Evolutionary conservation across 2,888 invertebrate species (phyloP).

Genomic region (Hedychridium roseum): DNA sequence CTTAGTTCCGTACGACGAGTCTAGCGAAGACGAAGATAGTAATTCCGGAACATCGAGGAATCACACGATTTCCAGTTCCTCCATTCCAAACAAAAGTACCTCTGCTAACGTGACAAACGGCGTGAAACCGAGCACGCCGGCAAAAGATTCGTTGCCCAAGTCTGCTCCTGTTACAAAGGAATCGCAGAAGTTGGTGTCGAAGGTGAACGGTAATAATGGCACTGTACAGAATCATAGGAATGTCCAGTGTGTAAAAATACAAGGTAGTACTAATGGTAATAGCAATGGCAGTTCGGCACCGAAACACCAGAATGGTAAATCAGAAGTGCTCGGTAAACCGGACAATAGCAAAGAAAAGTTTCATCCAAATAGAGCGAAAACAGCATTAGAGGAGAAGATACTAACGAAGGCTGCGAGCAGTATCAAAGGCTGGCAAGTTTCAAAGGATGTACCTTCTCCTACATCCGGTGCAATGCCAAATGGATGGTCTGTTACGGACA

Average conservation of each 20-base stretch:
- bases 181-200: slow-evolving; percentile 23
- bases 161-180: slow-evolving; percentile 27
- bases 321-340: too few relatives aligned
- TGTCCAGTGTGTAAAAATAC: slow-evolving; percentile 26
- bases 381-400: slow-evolving; percentile 47
- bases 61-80: slow-evolving; percentile 16
- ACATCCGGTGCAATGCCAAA: slow-evolving; percentile 49
- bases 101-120: slow-evolving; percentile 19
- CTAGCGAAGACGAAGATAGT: slow-evolving; percentile 57
- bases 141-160: slow-evolving; percentile 23
- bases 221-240: slow-evolving; percentile 18
- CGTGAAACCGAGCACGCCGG: slow-evolving; percentile 16
- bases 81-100: slow-evolving; percentile 12
- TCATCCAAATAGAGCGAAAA: slow-evolving; percentile 42
- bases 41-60: slow-evolving; percentile 13
- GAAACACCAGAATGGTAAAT: slow-evolving; percentile 50
- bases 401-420: slow-evolving; percentile 52
- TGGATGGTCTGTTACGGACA: slow-evolving; percentile 59
- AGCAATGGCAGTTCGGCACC: slow-evolving; percentile 7
- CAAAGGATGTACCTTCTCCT: slow-evolving; percentile 50
- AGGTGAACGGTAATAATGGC: slow-evolving; percentile 16
- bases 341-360: slow-evolving; percentile 51
- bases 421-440: slow-evolving; percentile 55
- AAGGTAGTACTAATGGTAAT: slow-evolving; percentile 24
- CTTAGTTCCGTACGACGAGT: slow-evolving; percentile 60